Conservation (phyloP, 2,888 invertebrate genomes). For the Pandemis cinnamomeana region DNA sequence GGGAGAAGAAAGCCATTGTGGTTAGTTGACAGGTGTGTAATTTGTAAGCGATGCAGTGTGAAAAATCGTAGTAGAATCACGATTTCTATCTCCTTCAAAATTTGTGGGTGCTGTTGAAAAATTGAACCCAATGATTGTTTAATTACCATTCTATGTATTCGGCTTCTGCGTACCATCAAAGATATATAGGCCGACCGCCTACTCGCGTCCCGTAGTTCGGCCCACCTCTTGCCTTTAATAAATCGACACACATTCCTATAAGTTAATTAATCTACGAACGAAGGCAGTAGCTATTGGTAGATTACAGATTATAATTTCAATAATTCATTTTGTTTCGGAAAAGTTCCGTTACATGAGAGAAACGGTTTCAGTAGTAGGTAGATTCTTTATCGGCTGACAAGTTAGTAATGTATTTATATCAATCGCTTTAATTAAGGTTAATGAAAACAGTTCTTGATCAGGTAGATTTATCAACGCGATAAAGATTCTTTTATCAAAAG, state of each 20-base stretch:
- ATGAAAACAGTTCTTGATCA: constrained; percentile 22
- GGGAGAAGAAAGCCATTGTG: constrained; percentile 72
- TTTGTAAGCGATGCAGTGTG: constrained; percentile 40
- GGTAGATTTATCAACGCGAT: constrained; percentile 27
- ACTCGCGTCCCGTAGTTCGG: constrained; percentile 13
- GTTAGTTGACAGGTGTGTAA: constrained; percentile 33
- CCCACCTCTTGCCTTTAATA: constrained; percentile 20
- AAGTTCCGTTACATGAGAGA: not conserved
- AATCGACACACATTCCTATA: constrained; percentile 16
- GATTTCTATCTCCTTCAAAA: constrained; percentile 15
- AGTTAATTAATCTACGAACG: constrained; percentile 22
- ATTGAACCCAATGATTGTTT: not conserved
- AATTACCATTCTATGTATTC: not conserved
- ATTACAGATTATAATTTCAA: not conserved
- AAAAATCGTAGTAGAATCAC: constrained; percentile 18
- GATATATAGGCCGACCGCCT: constrained; percentile 27
- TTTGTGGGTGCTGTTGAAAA: not conserved
- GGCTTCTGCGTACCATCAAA: constrained; percentile 13
- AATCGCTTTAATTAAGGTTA: not conserved
- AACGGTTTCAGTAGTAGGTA: not conserved
- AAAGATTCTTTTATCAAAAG: constrained; percentile 37
- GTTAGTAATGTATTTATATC: not conserved
- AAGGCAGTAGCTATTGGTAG: not conserved
- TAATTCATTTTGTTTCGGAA: not conserved
- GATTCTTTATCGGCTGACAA: not conserved